Evolutionary conservation across 2,797 vertebrate genomes (phyloP).

Genomic region (Malurus leucopterus): DNA sequence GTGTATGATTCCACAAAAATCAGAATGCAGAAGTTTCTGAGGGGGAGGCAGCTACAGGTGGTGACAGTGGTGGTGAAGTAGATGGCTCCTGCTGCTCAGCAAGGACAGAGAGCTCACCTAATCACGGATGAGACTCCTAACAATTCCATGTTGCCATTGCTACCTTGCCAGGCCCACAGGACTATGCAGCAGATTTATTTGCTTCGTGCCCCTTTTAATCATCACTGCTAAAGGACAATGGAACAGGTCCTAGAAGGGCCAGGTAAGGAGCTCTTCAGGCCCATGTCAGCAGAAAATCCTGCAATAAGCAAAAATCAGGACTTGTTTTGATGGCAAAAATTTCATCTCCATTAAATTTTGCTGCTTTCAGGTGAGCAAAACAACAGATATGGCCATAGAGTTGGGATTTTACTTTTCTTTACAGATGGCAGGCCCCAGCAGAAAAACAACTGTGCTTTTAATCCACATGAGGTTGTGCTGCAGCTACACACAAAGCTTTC

Average conservation of each 20-base stretch:
- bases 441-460: not conserved
- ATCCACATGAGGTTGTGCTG: not conserved
- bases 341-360: not conserved
- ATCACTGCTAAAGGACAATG: not conserved
- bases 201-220: fast-evolving
- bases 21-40: not conserved
- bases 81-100: not conserved
- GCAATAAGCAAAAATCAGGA: not conserved
- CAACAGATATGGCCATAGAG: not conserved
- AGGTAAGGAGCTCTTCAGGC: not conserved
- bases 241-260: not conserved
- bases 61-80: fast-evolving
- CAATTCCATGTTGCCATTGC: not conserved
- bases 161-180: not conserved
- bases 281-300: not conserved
- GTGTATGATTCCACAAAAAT: fast-evolving
- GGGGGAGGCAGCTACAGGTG: not conserved
- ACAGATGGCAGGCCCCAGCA: not conserved
- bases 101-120: not conserved
- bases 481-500: not conserved
- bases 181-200: not conserved
- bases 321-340: not conserved
- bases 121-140: not conserved
- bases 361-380: fast-evolving
- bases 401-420: not conserved